Evolutionary conservation across 2,797 vertebrate genomes (phyloP).

Genomic region (Pteronotus mesoamericanus): DNA sequence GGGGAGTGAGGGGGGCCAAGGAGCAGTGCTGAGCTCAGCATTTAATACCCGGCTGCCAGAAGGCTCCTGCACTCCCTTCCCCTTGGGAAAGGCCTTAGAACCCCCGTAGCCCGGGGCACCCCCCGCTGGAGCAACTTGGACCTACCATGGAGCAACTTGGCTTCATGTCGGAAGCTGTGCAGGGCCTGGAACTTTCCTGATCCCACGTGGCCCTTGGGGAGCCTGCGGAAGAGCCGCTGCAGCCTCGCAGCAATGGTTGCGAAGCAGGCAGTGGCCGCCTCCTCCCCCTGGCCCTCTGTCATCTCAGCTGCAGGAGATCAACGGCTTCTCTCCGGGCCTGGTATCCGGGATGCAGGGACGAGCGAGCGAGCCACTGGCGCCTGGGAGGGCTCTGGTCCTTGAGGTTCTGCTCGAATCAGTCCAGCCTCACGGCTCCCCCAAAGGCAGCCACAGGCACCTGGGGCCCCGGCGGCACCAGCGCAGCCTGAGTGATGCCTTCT

Average conservation of each 20-base stretch:
- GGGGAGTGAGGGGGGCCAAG: background rate
- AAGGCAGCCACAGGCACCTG: background rate
- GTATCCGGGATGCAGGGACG: background rate
- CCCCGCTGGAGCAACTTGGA: background rate
- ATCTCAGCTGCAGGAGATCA: conserved; percentile 73
- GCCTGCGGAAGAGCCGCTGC: conserved; percentile 88
- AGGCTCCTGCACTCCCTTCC: background rate
- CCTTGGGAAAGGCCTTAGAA: background rate
- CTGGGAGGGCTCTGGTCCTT: background rate
- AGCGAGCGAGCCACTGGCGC: background rate
- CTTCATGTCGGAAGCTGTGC: conserved; percentile 83
- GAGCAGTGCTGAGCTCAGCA: background rate
- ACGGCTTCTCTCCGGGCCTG: conserved; percentile 6
- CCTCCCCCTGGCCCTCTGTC: conserved; percentile 75
- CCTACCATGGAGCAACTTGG: conserved; percentile 84
- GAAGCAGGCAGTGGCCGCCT: conserved; percentile 85
- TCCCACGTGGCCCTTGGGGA: conserved; percentile 89
- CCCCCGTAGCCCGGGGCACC: fast-evolving
- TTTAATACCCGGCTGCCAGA: background rate
- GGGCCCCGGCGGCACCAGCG: background rate
- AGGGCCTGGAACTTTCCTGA: conserved; percentile 84
- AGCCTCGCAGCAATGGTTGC: conserved; percentile 87
- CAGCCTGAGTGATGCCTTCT: conserved; percentile 10
- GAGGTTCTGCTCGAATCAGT: background rate
- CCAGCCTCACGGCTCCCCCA: background rate